These are phyloP conservation scores for Ariolimax columbianus DNA, from an alignment of 2,888 invertebrate genomes.

Conservation along the genomic window DNA sequence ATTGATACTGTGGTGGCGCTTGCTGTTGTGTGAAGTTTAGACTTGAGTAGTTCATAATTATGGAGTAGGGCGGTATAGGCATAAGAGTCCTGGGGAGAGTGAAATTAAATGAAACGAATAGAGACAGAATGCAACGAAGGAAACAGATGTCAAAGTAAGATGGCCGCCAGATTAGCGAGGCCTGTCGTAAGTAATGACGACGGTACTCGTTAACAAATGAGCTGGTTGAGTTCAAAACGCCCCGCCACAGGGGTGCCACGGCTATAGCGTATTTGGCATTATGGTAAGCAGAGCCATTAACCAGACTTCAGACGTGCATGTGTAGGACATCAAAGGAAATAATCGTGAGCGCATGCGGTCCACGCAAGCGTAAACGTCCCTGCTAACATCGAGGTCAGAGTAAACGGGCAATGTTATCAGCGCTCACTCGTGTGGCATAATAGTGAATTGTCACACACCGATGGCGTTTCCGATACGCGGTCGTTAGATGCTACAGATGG, in stretches of 20 bases:
- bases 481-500: neutral
- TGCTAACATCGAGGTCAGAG: neutral
- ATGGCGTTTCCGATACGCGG: constrained; percentile 5
- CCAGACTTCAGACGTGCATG: constrained; percentile 5
- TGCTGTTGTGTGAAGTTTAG: no score
- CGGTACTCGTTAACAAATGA: constrained; percentile 8
- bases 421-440: neutral
- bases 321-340: constrained; percentile 11
- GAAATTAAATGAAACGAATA: constrained; percentile 3
- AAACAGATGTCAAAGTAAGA: constrained; percentile 29
- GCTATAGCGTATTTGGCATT: neutral
- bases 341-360: constrained; percentile 8
- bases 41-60: no score
- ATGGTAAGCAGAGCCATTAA: constrained; percentile 8
- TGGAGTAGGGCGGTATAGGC: no score
- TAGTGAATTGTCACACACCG: constrained; percentile 27
- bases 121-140: neutral
- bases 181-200: constrained; percentile 14
- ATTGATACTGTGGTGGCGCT: no score
- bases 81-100: no score
- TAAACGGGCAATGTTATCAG: constrained; percentile 7
- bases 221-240: neutral
- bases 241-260: neutral
- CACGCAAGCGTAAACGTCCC: neutral
- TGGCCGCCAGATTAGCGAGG: neutral